Conservation (phyloP, 2,113 vertebrate species). For the Tupaia chinensis region DNA sequence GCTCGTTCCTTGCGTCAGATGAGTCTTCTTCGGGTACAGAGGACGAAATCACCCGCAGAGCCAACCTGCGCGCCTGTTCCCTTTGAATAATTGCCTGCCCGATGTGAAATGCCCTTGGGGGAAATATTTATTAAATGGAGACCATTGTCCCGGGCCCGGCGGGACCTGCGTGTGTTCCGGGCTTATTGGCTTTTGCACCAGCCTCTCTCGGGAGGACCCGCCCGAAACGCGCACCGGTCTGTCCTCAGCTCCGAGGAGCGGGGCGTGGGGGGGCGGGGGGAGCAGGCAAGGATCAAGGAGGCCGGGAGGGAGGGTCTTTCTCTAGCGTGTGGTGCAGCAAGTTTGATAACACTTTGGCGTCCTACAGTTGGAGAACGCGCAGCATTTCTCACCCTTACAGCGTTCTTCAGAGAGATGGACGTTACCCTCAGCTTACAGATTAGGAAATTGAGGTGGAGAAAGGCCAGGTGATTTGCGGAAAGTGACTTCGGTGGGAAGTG, state of each 20-base stretch:
- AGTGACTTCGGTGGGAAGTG: background rate
- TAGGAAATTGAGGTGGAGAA: constrained; percentile 31
- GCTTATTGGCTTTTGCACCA: constrained; percentile 88
- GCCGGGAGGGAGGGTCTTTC: background rate
- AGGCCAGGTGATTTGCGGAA: background rate
- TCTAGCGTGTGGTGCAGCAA: background rate
- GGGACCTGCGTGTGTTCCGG: constrained; percentile 84
- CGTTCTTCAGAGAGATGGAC: background rate
- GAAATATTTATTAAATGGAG: constrained; percentile 94
- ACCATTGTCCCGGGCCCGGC: constrained; percentile 88
- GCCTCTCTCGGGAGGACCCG: constrained; percentile 83
- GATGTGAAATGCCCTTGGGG: constrained; percentile 90
- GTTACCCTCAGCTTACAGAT: constrained; percentile 63
- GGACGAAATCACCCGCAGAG: constrained; percentile 84
- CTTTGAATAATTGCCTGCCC: constrained; percentile 92
- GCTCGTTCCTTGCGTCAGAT: constrained; percentile 54
- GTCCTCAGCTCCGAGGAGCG: background rate
- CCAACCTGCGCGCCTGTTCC: constrained; percentile 82
- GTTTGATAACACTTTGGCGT: background rate
- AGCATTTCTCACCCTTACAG: background rate
- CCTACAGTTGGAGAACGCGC: background rate
- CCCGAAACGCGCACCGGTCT: background rate
- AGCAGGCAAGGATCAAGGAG: background rate
- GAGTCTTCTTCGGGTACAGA: constrained; percentile 76
- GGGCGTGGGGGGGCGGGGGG: background rate